Evolutionary conservation across 1,140 invertebrate species (phyloP), one percentile per base, ranked within the genome.

Genomic region (Harlomillsia oculata): DNA sequence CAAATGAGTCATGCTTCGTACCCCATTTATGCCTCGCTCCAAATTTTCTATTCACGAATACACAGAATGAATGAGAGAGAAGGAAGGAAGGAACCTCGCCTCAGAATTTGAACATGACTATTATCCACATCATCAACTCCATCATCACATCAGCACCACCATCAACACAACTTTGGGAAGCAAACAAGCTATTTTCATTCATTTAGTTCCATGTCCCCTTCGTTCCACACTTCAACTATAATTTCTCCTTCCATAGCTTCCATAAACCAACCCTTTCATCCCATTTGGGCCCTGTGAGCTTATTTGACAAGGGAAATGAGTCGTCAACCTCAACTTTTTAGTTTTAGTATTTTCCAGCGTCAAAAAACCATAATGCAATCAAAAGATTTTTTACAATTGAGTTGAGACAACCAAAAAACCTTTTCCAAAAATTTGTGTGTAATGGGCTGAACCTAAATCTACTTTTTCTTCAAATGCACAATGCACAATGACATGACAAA

Each of bases 101-200:
- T 28, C 28, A 28, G 8, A 46, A 23, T 20, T 23, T 16, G 20
- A 51, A 37, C 49, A 37, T 37, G 16, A 37, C 20, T 23, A 26
- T 37, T 13, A 39, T 16, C 49, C 37, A 39, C n/a, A 39, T 23
- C 32, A 39, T 30, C 32, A 51, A 25, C 32, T 14, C 16, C 49
- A 21, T 39, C 21, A 51, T 37, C 36, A 37, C 28, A 48, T 56
- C 44, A 55, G 45, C 41, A 39, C 49, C 29, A 56, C 49, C 16
- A 56, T 56, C 25, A 48, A 37, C 49, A 39, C 29, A 20, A 51
- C 28, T 30, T 34, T 16, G 23, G 45, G 30, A 26, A 16, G n/a
- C 23, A 53, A 53, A 53, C 51, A 53, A 53, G 39, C 39, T 40
- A 53, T 53, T 53, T 53, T 53, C 51, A 41, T 53, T 53, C 39